Conservation (phyloP, 2,113 vertebrate genomes). For the Trogon surrucura region DNA sequence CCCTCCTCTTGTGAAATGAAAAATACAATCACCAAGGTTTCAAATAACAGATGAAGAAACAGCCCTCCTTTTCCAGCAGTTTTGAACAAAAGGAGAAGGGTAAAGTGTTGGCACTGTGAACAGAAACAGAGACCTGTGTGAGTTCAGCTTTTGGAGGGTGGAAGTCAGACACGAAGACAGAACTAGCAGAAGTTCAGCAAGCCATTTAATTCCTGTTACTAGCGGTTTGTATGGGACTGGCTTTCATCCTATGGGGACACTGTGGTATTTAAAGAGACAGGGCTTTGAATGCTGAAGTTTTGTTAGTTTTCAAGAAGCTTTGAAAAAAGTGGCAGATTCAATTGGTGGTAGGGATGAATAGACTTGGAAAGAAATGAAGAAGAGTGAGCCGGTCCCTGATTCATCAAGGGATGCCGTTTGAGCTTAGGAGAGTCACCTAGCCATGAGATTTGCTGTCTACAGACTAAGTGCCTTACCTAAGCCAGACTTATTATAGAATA, state of each 20-base stretch:
- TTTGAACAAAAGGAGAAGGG: slow-evolving; percentile 12
- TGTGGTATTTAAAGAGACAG: neutral
- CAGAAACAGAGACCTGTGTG: neutral
- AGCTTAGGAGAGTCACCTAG: neutral
- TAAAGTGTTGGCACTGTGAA: neutral
- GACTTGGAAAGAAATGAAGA: neutral
- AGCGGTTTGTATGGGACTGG: neutral
- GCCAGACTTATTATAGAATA: neutral
- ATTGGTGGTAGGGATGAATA: neutral
- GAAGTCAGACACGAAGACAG: neutral
- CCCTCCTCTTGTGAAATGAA: slow-evolving; percentile 50
- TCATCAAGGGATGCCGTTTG: neutral
- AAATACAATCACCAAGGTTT: slow-evolving; percentile 22
- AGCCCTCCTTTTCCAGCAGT: neutral
- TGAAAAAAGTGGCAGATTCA: neutral
- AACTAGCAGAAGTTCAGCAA: neutral
- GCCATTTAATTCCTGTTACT: neutral
- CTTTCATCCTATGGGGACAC: neutral
- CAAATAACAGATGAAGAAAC: slow-evolving; percentile 15
- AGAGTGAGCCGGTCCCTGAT: neutral
- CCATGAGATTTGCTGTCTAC: neutral
- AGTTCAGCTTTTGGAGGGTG: neutral
- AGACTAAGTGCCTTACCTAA: neutral
- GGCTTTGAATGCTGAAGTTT: neutral
- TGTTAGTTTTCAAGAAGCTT: neutral